Base-by-base conservation (phyloP, 2,888 invertebrate species). In the Kryphioiulus occultus region DNA sequence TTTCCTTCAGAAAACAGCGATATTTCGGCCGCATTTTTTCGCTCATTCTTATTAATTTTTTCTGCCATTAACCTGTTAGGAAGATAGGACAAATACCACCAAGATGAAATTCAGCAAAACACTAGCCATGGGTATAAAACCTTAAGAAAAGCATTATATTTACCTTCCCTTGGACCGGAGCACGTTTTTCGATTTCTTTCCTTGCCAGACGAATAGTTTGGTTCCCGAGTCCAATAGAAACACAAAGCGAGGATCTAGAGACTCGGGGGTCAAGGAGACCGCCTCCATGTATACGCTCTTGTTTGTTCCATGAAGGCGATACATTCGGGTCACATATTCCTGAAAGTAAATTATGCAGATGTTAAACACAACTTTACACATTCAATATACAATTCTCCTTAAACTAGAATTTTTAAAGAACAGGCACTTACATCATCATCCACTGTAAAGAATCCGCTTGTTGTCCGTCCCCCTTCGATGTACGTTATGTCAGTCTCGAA, bases 21-120 rank as follows among this genome's bases (percentile, higher is more conserved):
- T 88, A 99, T 95, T 91, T 98, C 98, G 0, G 98, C 95, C 91
- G 96, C 96, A 91, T 97, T 97, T 92, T 99, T 99, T 30, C 99
- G 94, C 92, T 99, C 99, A 91, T 98, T 97, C 92, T 99, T 99
- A 92, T 99, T 99, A 88, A 99, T 97, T 92, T 99, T 99, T 92
- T 99, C 99, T 2, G 99, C 97, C 93, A 99, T 95, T 19, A 99
- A 93, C 87, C 98, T 93, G 85, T 47, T 89, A 88, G 85, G 82
- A 26, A 42, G 85, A n/a, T 17, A 1, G 12, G 17, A 47, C 7
- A 30, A 44, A n/a, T 53, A 30, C 42, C n/a, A 87, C 30, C 22
- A 78, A 32, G 26, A 26, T n/a, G 35, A 7, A 35, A 35, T 35
- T 35, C 7, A 35, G 35, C 35, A 35, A 35, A 35, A 7, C 35